These are phyloP conservation scores for Bombus terrestris DNA, from an alignment of 1,140 invertebrate species.

Conservation along the genomic window DNA sequence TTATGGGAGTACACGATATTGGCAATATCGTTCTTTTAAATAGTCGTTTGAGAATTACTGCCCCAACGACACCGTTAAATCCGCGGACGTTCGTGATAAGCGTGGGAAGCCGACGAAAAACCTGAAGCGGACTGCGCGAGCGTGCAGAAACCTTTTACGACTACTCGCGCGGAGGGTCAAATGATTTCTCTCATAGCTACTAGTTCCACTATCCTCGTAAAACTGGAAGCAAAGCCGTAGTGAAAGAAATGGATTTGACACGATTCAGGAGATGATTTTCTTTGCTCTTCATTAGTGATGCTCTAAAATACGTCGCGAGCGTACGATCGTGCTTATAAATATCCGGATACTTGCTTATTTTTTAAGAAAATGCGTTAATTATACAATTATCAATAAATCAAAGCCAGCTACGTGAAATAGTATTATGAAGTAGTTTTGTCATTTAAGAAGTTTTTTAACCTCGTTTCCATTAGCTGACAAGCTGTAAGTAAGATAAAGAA, in stretches of 20 bases:
- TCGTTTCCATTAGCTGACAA: no score
- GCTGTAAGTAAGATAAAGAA: no score
- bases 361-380: no score
- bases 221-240: not conserved
- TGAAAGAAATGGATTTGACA: constrained; percentile 1
- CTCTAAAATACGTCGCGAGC: no score
- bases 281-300: no score
- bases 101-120: not conserved
- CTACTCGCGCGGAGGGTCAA: not conserved
- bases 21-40: constrained; percentile 33
- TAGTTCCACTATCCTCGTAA: constrained; percentile 19
- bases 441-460: no score
- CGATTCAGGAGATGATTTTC: not conserved
- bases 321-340: no score
- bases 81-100: constrained; percentile 18
- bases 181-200: constrained; percentile 25
- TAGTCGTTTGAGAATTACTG: constrained; percentile 8
- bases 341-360: no score
- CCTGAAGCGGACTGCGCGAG: not conserved
- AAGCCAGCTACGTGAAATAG: no score
- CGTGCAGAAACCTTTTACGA: constrained; percentile 8
- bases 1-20: constrained; percentile 30
- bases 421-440: no score
- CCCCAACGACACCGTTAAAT: not conserved
- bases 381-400: no score